Evolutionary conservation across 2,888 invertebrate species (phyloP), one percentile per base, ranked within the genome.

Genomic region (Liposcelis brunnea): DNA sequence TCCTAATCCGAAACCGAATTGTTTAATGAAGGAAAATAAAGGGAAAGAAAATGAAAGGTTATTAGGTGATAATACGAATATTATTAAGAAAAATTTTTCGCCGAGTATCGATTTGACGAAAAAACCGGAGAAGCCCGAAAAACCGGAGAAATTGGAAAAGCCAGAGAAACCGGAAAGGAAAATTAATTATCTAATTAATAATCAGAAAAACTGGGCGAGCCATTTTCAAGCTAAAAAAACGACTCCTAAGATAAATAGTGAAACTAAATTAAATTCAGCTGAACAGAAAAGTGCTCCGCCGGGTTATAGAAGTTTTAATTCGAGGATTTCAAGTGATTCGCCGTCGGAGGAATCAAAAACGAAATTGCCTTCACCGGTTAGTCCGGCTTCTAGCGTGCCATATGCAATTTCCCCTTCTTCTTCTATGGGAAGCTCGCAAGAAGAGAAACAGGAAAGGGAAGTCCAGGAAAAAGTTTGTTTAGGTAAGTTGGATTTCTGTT

Each of bases 161-260:
- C 84, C 84, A 1, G 84, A 85, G 56, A 84, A 85, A 61, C 83
- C 85, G 2, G 86, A 86, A 59, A 68, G 84, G 46, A 78, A 81
- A 56, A 79, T 84, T 55, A 79, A 76, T 56, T 86, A 89, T 61
- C 67, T 87, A 46, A 89, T 89, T 53, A 87, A 86, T 63, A 85
- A 87, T 57, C 89, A 87, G 59, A 79, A 80, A 59, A 90, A 89
- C 65, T 90, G 87, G 89, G 87, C 87, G 26, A 82, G 85, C 49
- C 87, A 86, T 64, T 90, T 87, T 61, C 80, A 81, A 48, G 85
- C 84, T 67, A 72, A 80, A 43, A 74, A 80, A 52, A 71, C 77
- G 16, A 8, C 15, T 31, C 33, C 43, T 6, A 26, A 26, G 8
- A 26, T 26, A 26, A 26, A 26, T 8, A 26, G 26, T 26, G 26